phyloP scores from a whole-genome alignment of 2,113 vertebrate genomes.

The Silurus asotus region DNA sequence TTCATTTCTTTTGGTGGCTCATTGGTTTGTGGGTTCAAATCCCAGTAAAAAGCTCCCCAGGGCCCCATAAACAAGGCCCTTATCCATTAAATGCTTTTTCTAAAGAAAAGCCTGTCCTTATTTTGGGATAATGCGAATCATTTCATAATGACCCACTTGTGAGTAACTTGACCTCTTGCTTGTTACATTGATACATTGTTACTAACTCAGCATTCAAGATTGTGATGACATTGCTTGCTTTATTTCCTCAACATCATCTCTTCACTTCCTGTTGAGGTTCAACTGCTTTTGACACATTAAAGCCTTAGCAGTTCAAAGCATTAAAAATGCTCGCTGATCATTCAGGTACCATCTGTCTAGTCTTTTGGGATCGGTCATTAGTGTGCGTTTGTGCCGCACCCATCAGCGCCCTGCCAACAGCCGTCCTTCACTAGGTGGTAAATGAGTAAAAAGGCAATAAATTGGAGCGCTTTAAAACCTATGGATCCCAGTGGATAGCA shows the following conservation, averaged over 20 bases:
- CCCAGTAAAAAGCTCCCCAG: too few species aligned
- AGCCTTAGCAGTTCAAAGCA: background rate
- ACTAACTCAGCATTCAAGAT: background rate
- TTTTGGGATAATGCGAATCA: background rate
- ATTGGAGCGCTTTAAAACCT: constrained; percentile 13
- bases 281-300: background rate
- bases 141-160: background rate
- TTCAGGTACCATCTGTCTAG: background rate
- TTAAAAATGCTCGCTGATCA: background rate
- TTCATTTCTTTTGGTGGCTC: too few species aligned
- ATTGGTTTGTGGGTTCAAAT: too few species aligned
- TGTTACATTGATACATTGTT: background rate
- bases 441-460: constrained; percentile 4
- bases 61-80: too few species aligned
- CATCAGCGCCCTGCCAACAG: background rate
- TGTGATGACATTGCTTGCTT: background rate
- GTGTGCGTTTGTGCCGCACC: background rate
- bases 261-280: background rate
- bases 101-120: background rate
- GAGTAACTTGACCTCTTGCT: background rate
- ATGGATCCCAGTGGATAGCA: background rate
- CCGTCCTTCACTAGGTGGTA: constrained; percentile 15
- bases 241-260: background rate
- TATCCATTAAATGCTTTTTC: too few species aligned
- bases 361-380: background rate